A percentile compares a stretch with the other conserved stretches of the same genome.
These are phyloP conservation scores for Mimachlamys varia DNA, from an alignment of 2,888 invertebrate species.

Conservation along the genomic window DNA sequence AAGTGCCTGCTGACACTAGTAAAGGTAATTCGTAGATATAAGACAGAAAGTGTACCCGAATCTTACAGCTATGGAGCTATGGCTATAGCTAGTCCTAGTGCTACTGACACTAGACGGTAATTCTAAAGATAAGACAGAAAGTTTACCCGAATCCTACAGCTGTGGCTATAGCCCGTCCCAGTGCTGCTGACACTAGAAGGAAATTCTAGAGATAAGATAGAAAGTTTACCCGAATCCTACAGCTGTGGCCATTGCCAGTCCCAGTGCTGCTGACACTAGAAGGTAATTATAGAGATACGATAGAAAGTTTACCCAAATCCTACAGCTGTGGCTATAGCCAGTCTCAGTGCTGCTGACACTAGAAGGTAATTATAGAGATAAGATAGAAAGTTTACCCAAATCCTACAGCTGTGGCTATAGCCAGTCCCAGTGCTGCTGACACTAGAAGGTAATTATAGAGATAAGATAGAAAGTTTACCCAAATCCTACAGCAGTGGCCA, in stretches of 20 bases:
- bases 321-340: conserved; percentile 89
- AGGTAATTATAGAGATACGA: not conserved
- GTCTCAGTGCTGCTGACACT: conserved; percentile 94
- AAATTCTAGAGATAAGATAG: not conserved
- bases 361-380: not conserved
- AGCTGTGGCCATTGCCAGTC: conserved; percentile 90
- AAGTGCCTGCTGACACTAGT: no score
- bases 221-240: conserved; percentile 81
- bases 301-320: conserved; percentile 80
- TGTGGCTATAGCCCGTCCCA: conserved; percentile 93
- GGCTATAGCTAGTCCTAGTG: conserved; percentile 94
- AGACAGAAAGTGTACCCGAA: conserved; percentile 78
- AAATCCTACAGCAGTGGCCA: conserved; percentile 85
- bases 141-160: conserved; percentile 83
- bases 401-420: conserved; percentile 87
- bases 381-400: conserved; percentile 78
- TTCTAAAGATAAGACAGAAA: not conserved
- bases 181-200: conserved; percentile 89
- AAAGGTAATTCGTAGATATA: not conserved
- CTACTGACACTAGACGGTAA: conserved; percentile 87
- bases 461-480: conserved; percentile 70
- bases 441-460: not conserved
- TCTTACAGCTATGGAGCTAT: conserved; percentile 83
- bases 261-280: conserved; percentile 92
- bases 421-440: conserved; percentile 97